Percentiles rank a stretch among this genome's conserved stretches.
Conservation (phyloP, 2,113 vertebrate genomes). For the Pseudonaja textilis region DNA sequence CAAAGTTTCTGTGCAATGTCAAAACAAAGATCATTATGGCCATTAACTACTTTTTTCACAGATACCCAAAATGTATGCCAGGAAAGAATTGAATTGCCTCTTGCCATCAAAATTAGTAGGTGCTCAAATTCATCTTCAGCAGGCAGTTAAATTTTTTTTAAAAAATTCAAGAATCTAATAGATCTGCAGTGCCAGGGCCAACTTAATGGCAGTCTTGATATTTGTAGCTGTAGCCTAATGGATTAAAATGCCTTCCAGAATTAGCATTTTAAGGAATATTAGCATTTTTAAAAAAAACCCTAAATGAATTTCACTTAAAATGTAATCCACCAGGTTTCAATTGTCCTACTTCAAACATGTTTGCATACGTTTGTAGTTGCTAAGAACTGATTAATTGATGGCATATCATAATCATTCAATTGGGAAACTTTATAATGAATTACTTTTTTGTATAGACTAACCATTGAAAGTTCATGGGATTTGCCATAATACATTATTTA, state of each 20-base stretch:
- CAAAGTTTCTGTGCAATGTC: neutral
- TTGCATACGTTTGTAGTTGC: neutral
- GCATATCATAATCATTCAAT: neutral
- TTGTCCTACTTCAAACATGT: neutral
- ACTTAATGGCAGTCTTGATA: neutral
- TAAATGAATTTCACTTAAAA: neutral
- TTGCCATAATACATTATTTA: neutral
- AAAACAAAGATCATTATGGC: neutral
- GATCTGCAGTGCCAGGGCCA: neutral
- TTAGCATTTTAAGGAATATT: neutral
- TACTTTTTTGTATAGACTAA: neutral
- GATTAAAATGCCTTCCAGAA: neutral
- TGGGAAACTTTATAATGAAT: neutral
- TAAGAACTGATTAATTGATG: neutral
- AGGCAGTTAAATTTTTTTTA: neutral
- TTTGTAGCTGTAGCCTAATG: neutral
- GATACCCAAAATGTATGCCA: too few species aligned
- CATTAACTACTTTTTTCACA: neutral
- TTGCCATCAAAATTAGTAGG: neutral
- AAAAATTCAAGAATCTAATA: neutral
- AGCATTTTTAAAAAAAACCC: neutral
- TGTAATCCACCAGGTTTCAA: neutral
- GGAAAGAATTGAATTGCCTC: neutral
- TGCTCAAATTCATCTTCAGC: neutral
- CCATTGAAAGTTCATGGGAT: neutral